Conservation (phyloP, 2,113 vertebrate species). For the Promerops cafer region DNA sequence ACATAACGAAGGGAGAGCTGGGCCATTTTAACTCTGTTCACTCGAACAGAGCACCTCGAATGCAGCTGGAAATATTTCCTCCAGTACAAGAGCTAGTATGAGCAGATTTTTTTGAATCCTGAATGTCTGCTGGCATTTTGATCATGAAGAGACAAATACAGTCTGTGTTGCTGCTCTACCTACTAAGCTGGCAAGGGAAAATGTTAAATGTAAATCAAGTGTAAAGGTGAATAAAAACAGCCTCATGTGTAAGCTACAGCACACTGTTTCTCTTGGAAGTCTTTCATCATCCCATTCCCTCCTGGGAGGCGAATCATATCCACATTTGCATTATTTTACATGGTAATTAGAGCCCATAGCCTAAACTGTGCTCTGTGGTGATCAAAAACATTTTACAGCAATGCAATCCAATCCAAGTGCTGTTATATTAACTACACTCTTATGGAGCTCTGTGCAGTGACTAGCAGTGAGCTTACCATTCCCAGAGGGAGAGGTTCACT, state of each 20-base stretch:
- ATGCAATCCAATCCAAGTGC: neutral
- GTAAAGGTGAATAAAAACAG: neutral
- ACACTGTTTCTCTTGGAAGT: neutral
- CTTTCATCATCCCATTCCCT: neutral
- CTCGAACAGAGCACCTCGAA: neutral
- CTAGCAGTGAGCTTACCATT: neutral
- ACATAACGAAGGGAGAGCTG: neutral
- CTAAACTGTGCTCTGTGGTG: neutral
- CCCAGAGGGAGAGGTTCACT: neutral
- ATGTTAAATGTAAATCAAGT: neutral
- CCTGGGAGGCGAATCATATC: neutral
- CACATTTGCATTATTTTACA: neutral
- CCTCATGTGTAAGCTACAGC: neutral
- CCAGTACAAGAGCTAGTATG: neutral
- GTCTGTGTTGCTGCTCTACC: neutral
- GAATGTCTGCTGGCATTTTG: neutral
- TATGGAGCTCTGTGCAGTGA: neutral
- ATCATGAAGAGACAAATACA: neutral
- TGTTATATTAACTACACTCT: neutral
- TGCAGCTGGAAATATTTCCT: neutral
- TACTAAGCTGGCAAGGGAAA: neutral
- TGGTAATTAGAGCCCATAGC: neutral
- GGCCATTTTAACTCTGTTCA: neutral
- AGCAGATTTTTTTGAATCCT: neutral
- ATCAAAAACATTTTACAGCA: neutral